Percentiles rank a stretch among this genome's conserved stretches.
phyloP scores from a whole-genome alignment of 2,113 vertebrate genomes.

The Rissa tridactyla region DNA sequence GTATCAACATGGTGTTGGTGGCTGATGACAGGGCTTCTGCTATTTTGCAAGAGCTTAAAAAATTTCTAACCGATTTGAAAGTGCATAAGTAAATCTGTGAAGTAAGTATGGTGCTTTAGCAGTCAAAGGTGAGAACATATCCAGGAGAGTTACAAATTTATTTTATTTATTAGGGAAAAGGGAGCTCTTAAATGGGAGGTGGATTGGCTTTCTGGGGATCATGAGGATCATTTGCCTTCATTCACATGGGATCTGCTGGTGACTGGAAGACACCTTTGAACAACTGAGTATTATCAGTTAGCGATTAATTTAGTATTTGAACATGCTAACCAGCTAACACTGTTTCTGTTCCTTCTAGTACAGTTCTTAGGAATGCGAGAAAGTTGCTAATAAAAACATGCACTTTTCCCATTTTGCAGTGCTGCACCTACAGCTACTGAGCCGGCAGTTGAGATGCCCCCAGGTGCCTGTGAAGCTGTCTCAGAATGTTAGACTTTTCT shows the following conservation, averaged over 20 bases:
- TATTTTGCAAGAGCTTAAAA: not conserved
- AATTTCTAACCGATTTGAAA: not conserved
- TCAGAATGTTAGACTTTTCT: not conserved
- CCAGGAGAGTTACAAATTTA: not conserved
- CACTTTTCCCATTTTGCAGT: not conserved
- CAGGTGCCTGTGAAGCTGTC: not conserved
- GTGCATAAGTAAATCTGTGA: not conserved
- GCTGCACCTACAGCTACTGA: not conserved
- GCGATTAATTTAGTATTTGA: not conserved
- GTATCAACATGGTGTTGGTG: not conserved
- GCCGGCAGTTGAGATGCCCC: not conserved
- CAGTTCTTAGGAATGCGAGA: not conserved
- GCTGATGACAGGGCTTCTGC: not conserved
- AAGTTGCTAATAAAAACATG: not conserved
- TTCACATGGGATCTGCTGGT: not conserved
- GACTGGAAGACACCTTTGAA: not conserved
- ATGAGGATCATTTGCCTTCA: not conserved
- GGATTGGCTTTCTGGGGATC: not conserved
- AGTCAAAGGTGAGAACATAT: not conserved
- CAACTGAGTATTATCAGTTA: not conserved
- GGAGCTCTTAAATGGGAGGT: not conserved
- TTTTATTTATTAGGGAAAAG: not conserved
- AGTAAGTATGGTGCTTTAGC: not conserved
- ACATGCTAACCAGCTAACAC: not conserved
- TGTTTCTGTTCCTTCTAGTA: not conserved